A percentile compares a stretch with the other conserved stretches of the same genome.
Evolutionary conservation across 2,888 invertebrate genomes (phyloP).

Genomic region (Drosophila phalerata): DNA sequence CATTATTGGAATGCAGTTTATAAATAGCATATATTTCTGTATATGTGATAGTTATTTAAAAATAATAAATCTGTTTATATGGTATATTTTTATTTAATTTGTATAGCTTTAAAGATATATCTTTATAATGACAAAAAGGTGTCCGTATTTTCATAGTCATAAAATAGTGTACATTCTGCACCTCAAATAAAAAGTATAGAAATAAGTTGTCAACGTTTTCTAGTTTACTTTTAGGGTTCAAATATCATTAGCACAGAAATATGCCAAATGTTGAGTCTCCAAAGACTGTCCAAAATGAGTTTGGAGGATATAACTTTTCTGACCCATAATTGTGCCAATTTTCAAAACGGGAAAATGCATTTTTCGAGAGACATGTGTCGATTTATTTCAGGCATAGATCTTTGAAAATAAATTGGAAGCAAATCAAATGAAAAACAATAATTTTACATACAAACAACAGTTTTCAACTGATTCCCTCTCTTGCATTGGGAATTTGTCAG

Average conservation of each 20-base stretch:
- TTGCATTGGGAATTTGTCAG: constrained; percentile 4
- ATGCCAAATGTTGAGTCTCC: background rate
- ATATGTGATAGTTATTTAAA: background rate
- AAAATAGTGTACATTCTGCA: background rate
- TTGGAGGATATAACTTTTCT: too few species aligned
- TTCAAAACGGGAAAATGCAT: background rate
- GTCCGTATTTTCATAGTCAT: too few species aligned
- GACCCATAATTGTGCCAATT: too few species aligned
- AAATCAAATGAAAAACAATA: background rate
- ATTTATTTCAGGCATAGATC: background rate
- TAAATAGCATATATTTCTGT: too few species aligned
- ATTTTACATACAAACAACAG: background rate
- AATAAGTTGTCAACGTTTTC: background rate
- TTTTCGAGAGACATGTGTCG: background rate
- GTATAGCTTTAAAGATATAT: constrained; percentile 17
- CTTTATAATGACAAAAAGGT: background rate
- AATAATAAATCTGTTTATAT: constrained; percentile 24
- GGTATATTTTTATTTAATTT: constrained; percentile 32
- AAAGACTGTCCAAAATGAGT: too few species aligned
- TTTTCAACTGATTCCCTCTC: background rate
- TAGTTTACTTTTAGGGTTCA: too few species aligned
- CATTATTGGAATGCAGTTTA: background rate
- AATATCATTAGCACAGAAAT: background rate
- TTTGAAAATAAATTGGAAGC: background rate
- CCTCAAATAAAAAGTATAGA: background rate